A percentile compares a stretch with the other conserved stretches of the same genome.
phyloP scores from a whole-genome alignment of 2,797 vertebrate species.

The Gambelia wislizenii region DNA sequence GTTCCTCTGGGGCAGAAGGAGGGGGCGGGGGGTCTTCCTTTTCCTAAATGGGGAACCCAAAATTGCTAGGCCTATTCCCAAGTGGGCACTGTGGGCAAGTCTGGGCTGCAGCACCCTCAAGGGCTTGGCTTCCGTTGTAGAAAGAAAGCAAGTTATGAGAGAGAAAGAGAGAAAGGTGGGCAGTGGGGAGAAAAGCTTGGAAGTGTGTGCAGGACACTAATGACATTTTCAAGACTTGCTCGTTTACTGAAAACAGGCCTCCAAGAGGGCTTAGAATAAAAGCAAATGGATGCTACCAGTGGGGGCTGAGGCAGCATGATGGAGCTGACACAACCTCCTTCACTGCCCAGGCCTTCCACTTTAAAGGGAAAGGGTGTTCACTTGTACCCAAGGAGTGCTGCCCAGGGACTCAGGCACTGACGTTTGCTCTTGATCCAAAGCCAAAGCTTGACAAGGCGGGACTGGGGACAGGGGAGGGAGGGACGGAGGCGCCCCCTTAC shows the following conservation, averaged over 20 bases:
- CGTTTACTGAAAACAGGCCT: neutral
- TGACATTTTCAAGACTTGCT: neutral
- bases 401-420: neutral
- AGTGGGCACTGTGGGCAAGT: too few relatives aligned
- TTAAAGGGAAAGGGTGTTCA: neutral
- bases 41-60: neutral
- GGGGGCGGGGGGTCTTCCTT: neutral
- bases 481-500: slow-evolving; percentile 71
- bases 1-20: neutral
- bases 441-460: neutral
- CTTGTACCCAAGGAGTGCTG: neutral
- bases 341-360: neutral
- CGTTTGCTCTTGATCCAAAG: neutral
- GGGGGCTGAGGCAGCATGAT: neutral
- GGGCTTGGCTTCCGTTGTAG: neutral
- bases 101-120: too few relatives aligned
- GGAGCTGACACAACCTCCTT: neutral
- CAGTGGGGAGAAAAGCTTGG: neutral
- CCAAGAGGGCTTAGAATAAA: neutral
- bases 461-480: neutral
- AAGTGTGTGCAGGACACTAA: too few relatives aligned
- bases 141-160: neutral
- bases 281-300: neutral
- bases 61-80: too few relatives aligned
- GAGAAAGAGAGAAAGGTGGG: neutral